phyloP scores from a whole-genome alignment of 2,113 vertebrate species.

The Cochlearius cochlearius region DNA sequence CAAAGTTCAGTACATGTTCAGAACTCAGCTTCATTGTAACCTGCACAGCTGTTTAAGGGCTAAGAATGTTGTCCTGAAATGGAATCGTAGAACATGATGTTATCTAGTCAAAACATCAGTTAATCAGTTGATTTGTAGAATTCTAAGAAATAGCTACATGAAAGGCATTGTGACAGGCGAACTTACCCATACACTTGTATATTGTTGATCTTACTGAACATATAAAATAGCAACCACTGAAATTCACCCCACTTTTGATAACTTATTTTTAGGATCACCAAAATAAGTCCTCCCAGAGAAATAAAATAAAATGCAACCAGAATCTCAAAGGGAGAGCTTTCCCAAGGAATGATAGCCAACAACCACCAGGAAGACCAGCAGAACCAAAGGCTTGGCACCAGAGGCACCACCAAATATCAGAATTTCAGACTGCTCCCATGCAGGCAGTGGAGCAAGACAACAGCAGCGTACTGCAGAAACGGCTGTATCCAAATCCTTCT shows the following conservation, averaged over 20 bases:
- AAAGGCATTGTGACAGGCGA: not conserved
- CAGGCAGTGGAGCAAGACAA: not conserved
- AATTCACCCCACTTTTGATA: not conserved
- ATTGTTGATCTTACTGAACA: not conserved
- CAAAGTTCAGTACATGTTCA: not conserved
- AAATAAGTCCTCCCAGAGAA: not conserved
- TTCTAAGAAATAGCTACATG: not conserved
- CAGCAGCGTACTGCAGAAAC: not conserved
- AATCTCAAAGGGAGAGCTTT: not conserved
- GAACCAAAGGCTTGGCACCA: not conserved
- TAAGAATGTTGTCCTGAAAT: not conserved
- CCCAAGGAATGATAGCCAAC: not conserved
- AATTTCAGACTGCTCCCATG: not conserved
- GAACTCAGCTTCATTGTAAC: not conserved
- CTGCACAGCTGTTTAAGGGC: not conserved
- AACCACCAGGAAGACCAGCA: not conserved
- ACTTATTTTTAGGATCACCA: conserved; percentile 59
- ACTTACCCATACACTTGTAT: not conserved
- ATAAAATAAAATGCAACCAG: not conserved
- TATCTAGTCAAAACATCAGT: not conserved
- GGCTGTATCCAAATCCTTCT: not conserved
- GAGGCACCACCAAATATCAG: not conserved
- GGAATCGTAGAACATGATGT: not conserved
- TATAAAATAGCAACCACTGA: not conserved
- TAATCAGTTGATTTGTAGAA: not conserved